phyloP scores from a whole-genome alignment of 2,888 invertebrate genomes.

The Gymnoscelis rufifasciata region DNA sequence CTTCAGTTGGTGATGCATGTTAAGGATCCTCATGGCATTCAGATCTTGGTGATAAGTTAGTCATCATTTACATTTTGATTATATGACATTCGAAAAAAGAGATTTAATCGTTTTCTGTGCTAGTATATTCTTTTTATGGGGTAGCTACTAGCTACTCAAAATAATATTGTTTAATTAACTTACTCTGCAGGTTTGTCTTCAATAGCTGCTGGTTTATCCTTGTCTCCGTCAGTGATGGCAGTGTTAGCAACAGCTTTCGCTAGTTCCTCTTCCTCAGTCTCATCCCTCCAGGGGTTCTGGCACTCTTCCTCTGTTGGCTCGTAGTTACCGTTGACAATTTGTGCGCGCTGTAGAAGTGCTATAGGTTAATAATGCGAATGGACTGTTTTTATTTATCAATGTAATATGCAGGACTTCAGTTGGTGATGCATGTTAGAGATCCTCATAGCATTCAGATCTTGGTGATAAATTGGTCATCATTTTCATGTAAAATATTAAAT shows the following conservation, averaged over 20 bases:
- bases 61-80: slow-evolving; percentile 46
- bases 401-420: slow-evolving; percentile 45
- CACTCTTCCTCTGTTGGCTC: slow-evolving; percentile 95
- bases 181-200: slow-evolving; percentile 60
- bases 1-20: slow-evolving; percentile 78
- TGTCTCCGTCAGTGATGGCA: slow-evolving; percentile 69
- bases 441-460: slow-evolving; percentile 63
- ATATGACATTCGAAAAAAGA: no score
- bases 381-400: neutral
- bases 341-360: slow-evolving; percentile 60
- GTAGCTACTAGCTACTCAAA: no score
- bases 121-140: no score
- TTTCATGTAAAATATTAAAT: neutral
- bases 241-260: slow-evolving; percentile 83
- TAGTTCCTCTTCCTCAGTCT: slow-evolving; percentile 83
- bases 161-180: no score
- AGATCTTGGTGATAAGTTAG: slow-evolving; percentile 57
- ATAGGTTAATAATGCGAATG: slow-evolving; percentile 7
- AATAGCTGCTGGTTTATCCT: slow-evolving; percentile 40
- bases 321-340: slow-evolving; percentile 83
- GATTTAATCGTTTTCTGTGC: no score
- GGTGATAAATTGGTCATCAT: slow-evolving; percentile 67
- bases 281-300: slow-evolving; percentile 91
- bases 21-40: slow-evolving; percentile 63
- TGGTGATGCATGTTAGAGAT: slow-evolving; percentile 75